Evolutionary conservation across 2,888 invertebrate species (phyloP).

Genomic region (Drosophila prolongata): DNA sequence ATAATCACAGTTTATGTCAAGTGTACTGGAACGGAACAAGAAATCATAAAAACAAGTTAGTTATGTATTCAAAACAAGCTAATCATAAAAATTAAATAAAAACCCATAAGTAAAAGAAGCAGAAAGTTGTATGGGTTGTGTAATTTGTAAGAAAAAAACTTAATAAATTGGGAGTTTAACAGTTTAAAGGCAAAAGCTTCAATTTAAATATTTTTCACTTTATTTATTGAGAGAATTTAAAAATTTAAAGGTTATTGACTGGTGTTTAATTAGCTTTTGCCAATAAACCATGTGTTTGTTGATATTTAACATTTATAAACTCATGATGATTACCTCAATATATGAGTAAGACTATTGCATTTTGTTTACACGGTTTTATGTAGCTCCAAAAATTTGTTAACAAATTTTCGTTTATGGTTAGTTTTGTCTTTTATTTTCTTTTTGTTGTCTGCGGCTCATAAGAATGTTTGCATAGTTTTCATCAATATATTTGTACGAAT

Average conservation of each 20-base stretch:
- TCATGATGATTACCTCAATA: constrained; percentile 59
- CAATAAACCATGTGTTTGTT: too few species aligned
- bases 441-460: constrained; percentile 59
- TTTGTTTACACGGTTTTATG: constrained; percentile 54
- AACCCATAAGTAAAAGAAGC: neutral
- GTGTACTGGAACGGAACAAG: constrained; percentile 68
- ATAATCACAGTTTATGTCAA: constrained; percentile 84
- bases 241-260: too few species aligned
- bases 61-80: too few species aligned
- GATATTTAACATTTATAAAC: too few species aligned
- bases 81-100: neutral
- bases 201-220: too few species aligned
- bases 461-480: constrained; percentile 60
- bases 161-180: too few species aligned
- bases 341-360: constrained; percentile 73
- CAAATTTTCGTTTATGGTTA: constrained; percentile 29
- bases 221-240: too few species aligned
- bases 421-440: constrained; percentile 42
- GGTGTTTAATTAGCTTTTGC: too few species aligned
- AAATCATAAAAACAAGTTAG: neutral
- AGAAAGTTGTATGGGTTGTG: too few species aligned
- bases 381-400: constrained; percentile 31
- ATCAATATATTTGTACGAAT: constrained; percentile 53
- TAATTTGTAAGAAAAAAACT: too few species aligned
- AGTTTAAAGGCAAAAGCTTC: too few species aligned